Base-by-base conservation (phyloP, 1,140 invertebrate species). In the Coelopa frigida region DNA sequence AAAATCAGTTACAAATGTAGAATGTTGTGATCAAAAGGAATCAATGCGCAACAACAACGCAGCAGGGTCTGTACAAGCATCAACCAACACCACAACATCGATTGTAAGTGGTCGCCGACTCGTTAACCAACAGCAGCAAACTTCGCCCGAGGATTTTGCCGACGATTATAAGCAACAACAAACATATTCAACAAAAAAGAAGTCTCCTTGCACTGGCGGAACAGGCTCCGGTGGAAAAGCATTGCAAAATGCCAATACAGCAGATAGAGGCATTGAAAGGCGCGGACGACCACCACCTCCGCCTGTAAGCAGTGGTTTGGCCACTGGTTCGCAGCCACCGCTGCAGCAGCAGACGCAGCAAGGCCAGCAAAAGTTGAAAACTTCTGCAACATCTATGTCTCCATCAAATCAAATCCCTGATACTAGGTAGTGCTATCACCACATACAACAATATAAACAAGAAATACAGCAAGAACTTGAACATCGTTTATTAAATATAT, bases 111-210 rank as follows among this genome's bases (percentile, higher is more conserved):
- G 55, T 48, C 57, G 61, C 39, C 64, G 60, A 53, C 49, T 48
- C 15, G 63, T 62, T 40, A 60, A 67, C 63, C 64, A 67, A 55
- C 67, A 68, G 55, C 64, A 67, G 55, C 63, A 67, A 49, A 67
- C 63, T 48, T 67, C 61, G 26, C 63, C 64, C 18, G 64, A 68
- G 51, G 64, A 68, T 43, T 63, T 68, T 46, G 48, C 55, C 45
- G 64, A 68, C 32, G 64, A 68, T 48, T 65, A 61, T 53, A 38
- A 48, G 24, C 47, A 54, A 46, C 44, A 47, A 20, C 58, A 52
- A 48, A 51, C 46, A 33, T 51, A 44, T 29, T 22, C 39, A 32
- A 38, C 37, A 38, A 51, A 51, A 39, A 51, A 51, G 35, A 51
- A 51, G 36, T 38, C 41, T 39, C 12, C 49, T 8, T 39, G 38